Base-by-base conservation (phyloP, 2,797 vertebrate genomes). In the Pelodytes ibericus region DNA sequence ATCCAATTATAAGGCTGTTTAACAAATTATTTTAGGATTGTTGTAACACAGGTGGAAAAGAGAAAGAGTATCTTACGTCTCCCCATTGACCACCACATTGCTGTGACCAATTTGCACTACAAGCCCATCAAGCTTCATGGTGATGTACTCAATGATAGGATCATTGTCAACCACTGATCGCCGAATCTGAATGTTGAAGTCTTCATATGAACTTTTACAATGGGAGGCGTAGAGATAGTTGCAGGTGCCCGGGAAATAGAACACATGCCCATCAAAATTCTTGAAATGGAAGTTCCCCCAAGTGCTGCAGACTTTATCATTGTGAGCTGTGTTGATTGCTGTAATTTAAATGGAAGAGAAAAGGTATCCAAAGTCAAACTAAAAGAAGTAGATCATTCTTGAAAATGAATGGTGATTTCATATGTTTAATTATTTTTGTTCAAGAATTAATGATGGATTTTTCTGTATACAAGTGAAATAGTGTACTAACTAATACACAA, bases 201-300 rank as follows among this genome's bases (percentile, higher is more conserved):
- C 92, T 56, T 90, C 90, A 9, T 92, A 92, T 59, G 4, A 39
- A 72, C 76, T 74, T 10, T 72, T 75, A 63, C 89, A 92, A 9
- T 82, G 81, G 0, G 90, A 87, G 1, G 86, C 81, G 68, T 94
- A 84, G 77, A 94, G 22, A 56, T 94, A 92, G 82, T 94, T 95
- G 83, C 94, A 95, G 78, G 84, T 77, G 11, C 94, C 94, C 3
- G 86, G 87, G 72, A 95, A 89, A 60, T 92, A 89, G 82, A 92
- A 95, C 65, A 94, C 71, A 71, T 93, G 88, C 15, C 94, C 94
- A 0, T 96, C 94, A 61, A 93, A 95, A 26, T 88, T 94, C 85
- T 93, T 95, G 87, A 88, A 95, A 84, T 95, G 93, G 83, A 88
- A 93, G 81, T 93, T 92, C 0, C 94, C 95, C 94, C 95, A 95